Evolutionary conservation across 2,888 invertebrate genomes (phyloP).

Genomic region (Lymantria dispar): DNA sequence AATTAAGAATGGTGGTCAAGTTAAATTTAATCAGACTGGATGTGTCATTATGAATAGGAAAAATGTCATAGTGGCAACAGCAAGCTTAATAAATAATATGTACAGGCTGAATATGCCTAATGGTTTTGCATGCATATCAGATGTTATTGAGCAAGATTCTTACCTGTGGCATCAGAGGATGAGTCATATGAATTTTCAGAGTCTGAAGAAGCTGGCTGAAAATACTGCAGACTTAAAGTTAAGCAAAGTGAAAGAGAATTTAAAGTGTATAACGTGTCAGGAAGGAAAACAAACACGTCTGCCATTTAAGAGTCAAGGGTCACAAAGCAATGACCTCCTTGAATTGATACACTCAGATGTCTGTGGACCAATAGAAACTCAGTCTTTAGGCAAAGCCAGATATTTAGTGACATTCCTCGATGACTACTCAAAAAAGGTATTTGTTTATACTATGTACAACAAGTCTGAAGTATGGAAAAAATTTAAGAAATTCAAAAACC

Average conservation of each 20-base stretch:
- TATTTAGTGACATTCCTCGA: slow-evolving; percentile 21
- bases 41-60: slow-evolving; percentile 6
- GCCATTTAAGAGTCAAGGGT: slow-evolving; percentile 10
- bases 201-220: slow-evolving; percentile 5
- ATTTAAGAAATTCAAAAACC: slow-evolving; percentile 13
- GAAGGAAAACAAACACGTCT: not conserved
- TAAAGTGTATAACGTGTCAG: not conserved
- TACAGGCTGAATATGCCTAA: slow-evolving; percentile 14
- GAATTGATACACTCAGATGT: slow-evolving; percentile 17
- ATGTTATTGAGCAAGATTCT: not conserved
- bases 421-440: slow-evolving; percentile 10
- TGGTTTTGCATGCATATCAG: slow-evolving; percentile 7
- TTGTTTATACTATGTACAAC: slow-evolving; percentile 7
- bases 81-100: slow-evolving; percentile 19
- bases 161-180: slow-evolving; percentile 10
- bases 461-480: slow-evolving; percentile 8
- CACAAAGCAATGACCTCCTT: not conserved
- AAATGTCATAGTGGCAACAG: slow-evolving; percentile 6
- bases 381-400: slow-evolving; percentile 10
- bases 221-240: not conserved
- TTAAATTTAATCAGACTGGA: not conserved
- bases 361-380: slow-evolving; percentile 19
- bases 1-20: not conserved
- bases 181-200: slow-evolving; percentile 3
- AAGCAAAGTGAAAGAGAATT: not conserved